Conservation (phyloP, 2,113 vertebrate species). For the Oceanites oceanicus region DNA sequence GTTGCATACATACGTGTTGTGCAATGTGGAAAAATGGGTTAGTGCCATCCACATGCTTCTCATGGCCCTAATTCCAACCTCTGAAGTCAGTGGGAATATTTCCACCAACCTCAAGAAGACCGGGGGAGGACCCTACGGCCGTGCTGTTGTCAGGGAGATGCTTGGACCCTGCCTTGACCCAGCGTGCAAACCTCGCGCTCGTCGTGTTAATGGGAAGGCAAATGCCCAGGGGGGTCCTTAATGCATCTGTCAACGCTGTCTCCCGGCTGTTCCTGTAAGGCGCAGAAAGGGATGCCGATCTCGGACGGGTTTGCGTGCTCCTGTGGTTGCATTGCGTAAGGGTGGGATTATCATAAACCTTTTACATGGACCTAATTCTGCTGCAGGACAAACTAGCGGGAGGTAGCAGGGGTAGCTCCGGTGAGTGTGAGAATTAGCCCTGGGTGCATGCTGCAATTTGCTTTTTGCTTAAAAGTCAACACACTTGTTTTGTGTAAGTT, state of each 20-base stretch:
- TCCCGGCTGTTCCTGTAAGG: not conserved
- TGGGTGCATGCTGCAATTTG: not conserved
- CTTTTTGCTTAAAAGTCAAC: not conserved
- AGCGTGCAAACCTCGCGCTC: rapidly evolving
- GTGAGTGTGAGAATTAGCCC: not conserved
- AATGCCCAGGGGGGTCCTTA: not conserved
- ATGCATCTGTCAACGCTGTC: not conserved
- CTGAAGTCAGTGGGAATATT: not conserved
- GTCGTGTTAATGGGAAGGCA: not conserved
- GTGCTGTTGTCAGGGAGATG: not conserved
- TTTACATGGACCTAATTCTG: not conserved
- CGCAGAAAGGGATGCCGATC: not conserved
- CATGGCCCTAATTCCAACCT: not conserved
- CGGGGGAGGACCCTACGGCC: rapidly evolving
- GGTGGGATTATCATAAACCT: not conserved
- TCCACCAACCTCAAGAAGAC: not conserved
- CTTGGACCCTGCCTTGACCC: not conserved
- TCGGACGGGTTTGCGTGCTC: rapidly evolving
- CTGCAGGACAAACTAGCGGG: not conserved
- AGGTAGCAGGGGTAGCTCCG: not conserved
- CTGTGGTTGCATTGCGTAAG: not conserved
- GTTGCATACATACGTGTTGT: rapidly evolving
- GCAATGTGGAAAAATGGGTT: not conserved
- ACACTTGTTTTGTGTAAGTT: not conserved
- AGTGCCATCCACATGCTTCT: not conserved